Evolutionary conservation across 2,888 invertebrate genomes (phyloP).

Genomic region (Exocentrus adspersus): DNA sequence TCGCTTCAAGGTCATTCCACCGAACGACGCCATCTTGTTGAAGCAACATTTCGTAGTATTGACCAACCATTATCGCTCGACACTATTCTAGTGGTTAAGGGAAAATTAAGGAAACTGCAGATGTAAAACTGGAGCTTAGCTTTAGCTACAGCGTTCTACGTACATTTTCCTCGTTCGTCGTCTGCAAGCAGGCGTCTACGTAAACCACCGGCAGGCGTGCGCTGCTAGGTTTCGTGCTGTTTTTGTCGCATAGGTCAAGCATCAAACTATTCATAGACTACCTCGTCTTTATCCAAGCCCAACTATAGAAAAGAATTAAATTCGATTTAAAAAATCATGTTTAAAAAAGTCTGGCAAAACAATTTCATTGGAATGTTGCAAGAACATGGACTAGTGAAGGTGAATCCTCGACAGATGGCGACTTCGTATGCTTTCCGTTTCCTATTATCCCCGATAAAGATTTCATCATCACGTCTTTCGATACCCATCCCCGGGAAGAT

Average conservation of each 20-base stretch:
- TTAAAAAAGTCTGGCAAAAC: conserved; percentile 43
- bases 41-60: too few species aligned
- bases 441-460: too few species aligned
- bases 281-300: conserved; percentile 94
- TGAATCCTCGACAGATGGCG: conserved; percentile 29
- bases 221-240: conserved; percentile 26
- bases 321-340: conserved; percentile 42
- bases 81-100: too few species aligned
- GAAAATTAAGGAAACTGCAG: too few species aligned
- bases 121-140: too few species aligned
- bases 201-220: neutral
- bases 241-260: conserved; percentile 41
- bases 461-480: too few species aligned
- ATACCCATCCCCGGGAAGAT: too few species aligned
- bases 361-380: conserved; percentile 39
- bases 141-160: too few species aligned
- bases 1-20: too few species aligned
- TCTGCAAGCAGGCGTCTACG: neutral
- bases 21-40: too few species aligned
- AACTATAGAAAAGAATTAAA: conserved; percentile 70
- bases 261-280: conserved; percentile 63
- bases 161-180: too few species aligned
- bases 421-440: conserved; percentile 42
- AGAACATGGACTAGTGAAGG: conserved; percentile 43
- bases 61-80: too few species aligned